Conservation (phyloP, 2,797 vertebrate species). For the Neosilurus mollespiculum region DNA sequence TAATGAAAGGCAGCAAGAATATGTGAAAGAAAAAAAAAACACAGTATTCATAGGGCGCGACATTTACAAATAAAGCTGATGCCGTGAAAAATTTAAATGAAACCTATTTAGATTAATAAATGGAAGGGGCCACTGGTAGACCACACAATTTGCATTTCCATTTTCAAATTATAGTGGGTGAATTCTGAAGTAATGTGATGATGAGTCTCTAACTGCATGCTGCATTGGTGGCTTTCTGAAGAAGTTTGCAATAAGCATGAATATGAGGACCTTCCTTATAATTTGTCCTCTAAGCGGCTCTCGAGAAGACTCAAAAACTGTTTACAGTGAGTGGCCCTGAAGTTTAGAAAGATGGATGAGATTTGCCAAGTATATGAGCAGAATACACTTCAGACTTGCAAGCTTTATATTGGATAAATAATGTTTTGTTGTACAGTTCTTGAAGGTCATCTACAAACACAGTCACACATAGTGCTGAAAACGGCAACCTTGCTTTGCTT, state of each 20-base stretch:
- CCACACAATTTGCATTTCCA: slow-evolving; percentile 95
- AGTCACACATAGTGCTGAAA: not conserved
- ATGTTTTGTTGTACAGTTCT: slow-evolving; percentile 29
- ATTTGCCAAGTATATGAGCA: slow-evolving; percentile 37
- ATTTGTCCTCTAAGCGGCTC: slow-evolving; percentile 45
- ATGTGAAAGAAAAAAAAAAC: slow-evolving; percentile 75
- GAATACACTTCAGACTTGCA: slow-evolving; percentile 27
- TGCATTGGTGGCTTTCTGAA: slow-evolving; percentile 63
- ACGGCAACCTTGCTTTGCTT: slow-evolving; percentile 5
- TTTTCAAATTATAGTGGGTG: slow-evolving; percentile 84
- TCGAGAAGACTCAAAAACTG: slow-evolving; percentile 35
- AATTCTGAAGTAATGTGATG: slow-evolving; percentile 70
- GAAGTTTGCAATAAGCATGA: slow-evolving; percentile 47
- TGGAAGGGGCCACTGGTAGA: slow-evolving; percentile 87
- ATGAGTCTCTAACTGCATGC: slow-evolving; percentile 68
- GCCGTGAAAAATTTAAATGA: slow-evolving; percentile 99
- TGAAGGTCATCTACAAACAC: slow-evolving; percentile 29
- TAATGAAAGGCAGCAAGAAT: slow-evolving; percentile 99
- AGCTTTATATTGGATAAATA: slow-evolving; percentile 32
- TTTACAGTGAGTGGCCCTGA: slow-evolving; percentile 39
- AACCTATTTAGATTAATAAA: slow-evolving; percentile 99
- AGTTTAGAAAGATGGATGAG: slow-evolving; percentile 33
- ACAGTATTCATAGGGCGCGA: slow-evolving; percentile 95
- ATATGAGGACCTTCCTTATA: slow-evolving; percentile 52
- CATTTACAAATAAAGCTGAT: slow-evolving; percentile 99